A percentile compares a stretch with the other conserved stretches of the same genome.
phyloP scores from a whole-genome alignment of 30 jellyfish, hydroid and myxozoan species.

The Phacellophora camtschatica region DNA sequence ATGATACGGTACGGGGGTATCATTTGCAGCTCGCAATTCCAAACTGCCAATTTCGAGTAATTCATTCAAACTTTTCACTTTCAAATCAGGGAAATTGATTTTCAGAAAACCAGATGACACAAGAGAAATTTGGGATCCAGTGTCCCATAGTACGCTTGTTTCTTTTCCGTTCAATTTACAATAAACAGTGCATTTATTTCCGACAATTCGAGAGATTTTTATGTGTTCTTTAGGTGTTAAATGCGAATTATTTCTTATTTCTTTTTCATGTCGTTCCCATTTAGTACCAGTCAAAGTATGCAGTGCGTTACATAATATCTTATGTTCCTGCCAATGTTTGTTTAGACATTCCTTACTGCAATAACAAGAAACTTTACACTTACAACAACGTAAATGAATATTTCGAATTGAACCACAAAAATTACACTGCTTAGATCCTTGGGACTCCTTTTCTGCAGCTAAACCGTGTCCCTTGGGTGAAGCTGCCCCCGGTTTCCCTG shows the following conservation, averaged over 20 bases:
- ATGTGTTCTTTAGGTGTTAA: constrained; percentile 19
- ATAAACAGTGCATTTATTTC: constrained; percentile 29
- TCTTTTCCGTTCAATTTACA: not conserved
- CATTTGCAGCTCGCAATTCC: constrained; percentile 35
- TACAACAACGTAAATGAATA: not conserved
- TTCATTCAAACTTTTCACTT: not conserved
- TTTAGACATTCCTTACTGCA: constrained; percentile 15
- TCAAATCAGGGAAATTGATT: not conserved
- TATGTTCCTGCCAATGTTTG: constrained; percentile 15
- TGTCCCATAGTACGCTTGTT: constrained; percentile 35
- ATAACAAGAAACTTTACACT: not conserved
- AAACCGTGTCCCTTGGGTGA: constrained; percentile 32
- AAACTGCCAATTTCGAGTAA: constrained; percentile 9
- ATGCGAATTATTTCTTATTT: not conserved
- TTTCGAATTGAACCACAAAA: constrained; percentile 6
- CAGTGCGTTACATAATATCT: constrained; percentile 16
- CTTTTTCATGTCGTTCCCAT: not conserved
- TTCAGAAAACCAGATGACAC: not conserved
- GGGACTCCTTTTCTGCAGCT: constrained; percentile 37
- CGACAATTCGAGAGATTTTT: constrained; percentile 6
- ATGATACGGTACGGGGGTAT: constrained; percentile 29
- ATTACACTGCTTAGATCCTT: constrained; percentile 4
- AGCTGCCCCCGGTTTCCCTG: constrained; percentile 39
- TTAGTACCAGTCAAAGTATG: not conserved
- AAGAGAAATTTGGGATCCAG: constrained; percentile 25